Evolutionary conservation across 1,140 invertebrate species (phyloP).

Genomic region (Conopomorpha cramerella): DNA sequence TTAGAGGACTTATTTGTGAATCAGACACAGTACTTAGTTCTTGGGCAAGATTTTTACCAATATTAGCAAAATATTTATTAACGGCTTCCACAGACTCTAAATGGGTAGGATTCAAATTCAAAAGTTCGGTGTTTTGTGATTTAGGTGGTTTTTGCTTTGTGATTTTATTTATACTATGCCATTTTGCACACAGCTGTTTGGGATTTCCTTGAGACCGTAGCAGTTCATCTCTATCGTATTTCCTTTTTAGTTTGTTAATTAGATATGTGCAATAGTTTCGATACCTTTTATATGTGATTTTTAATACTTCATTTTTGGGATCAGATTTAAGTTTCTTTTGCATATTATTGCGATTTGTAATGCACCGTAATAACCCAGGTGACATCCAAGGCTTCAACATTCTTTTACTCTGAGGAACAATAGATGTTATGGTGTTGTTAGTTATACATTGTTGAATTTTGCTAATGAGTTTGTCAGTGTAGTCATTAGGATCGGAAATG

Average conservation of each 20-base stretch:
- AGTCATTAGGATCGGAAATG: not conserved
- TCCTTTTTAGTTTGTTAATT: not conserved
- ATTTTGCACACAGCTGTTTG: not conserved
- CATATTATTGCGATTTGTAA: not conserved
- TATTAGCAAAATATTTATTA: conserved; percentile 3
- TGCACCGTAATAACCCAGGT: conserved; percentile 1
- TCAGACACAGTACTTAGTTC: no score
- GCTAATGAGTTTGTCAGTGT: not conserved
- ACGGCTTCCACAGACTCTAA: not conserved
- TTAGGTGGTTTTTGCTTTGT: not conserved
- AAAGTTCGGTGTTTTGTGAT: not conserved
- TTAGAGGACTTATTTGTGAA: no score
- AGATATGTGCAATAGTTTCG: conserved; percentile 3
- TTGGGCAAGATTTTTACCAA: conserved; percentile 1
- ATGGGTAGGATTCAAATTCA: not conserved
- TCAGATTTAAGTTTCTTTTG: conserved; percentile 1
- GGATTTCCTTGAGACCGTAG: not conserved
- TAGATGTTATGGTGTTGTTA: not conserved
- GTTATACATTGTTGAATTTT: not conserved
- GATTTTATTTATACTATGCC: conserved; percentile 3
- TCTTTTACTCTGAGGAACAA: not conserved
- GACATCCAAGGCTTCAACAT: conserved; percentile 4
- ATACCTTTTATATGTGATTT: conserved; percentile 2
- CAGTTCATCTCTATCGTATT: conserved; percentile 1
- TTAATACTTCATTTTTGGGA: conserved; percentile 2